Conservation (phyloP, 1,140 invertebrate species). For the Drosophila nikananu region DNA sequence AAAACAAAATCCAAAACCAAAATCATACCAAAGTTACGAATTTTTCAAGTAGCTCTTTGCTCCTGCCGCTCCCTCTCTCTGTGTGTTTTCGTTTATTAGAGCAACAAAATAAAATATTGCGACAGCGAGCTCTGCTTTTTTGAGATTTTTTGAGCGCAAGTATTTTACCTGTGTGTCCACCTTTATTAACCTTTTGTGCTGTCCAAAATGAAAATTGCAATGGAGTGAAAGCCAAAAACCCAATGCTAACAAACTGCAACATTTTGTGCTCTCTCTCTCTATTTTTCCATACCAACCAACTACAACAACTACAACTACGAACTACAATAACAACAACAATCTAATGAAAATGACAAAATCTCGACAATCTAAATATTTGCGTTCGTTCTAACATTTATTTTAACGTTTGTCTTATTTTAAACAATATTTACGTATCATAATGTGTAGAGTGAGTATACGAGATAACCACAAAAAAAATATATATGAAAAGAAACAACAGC, state of each 20-base stretch:
- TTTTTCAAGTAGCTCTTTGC: slow-evolving; percentile 69
- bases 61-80: slow-evolving; percentile 39
- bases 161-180: slow-evolving; percentile 42
- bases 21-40: slow-evolving; percentile 38
- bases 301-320: slow-evolving; percentile 48
- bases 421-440: slow-evolving; percentile 43
- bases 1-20: slow-evolving; percentile 19
- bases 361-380: slow-evolving; percentile 58
- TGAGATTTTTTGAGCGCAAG: slow-evolving; percentile 60
- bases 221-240: slow-evolving; percentile 27
- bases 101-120: slow-evolving; percentile 33
- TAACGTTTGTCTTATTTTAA: slow-evolving; percentile 33
- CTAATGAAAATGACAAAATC: slow-evolving; percentile 55
- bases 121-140: slow-evolving; percentile 62
- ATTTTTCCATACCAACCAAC: slow-evolving; percentile 42
- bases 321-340: slow-evolving; percentile 43
- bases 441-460: slow-evolving; percentile 43
- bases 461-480: slow-evolving; percentile 13
- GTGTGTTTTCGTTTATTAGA: slow-evolving; percentile 60
- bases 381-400: slow-evolving; percentile 36
- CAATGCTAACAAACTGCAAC: slow-evolving; percentile 55
- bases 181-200: slow-evolving; percentile 57
- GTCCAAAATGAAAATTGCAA: slow-evolving; percentile 38
- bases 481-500: slow-evolving; percentile 8
- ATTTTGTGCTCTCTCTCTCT: slow-evolving; percentile 51